Base-by-base conservation (phyloP, 2,888 invertebrate species). In the Linnaemya tessellans region DNA sequence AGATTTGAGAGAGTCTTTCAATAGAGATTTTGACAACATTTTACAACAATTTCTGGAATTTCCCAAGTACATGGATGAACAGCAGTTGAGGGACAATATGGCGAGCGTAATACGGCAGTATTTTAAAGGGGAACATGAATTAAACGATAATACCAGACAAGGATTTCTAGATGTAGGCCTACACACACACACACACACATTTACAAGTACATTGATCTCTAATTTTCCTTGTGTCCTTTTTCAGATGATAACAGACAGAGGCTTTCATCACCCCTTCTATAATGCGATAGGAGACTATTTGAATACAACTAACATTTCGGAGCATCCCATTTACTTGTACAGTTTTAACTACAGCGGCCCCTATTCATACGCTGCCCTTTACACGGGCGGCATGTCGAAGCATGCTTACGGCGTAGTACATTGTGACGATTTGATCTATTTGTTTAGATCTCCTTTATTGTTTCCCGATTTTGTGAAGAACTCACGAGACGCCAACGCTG, bases 401-500 rank as follows among this genome's bases (percentile, higher is more conserved):
- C 87, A 87, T 0, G 81, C 91, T 73, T 91, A 91, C 84, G 92
- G 92, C 11, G 92, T 93, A 0, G 92, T 93, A 0, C 94, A 94
- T 88, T 93, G 93, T 85, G 94, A 94, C 88, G 94, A 94, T 88
- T 88, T 94, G 20, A 90, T 94, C 58, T 94, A 94, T 87, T 89
- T 94, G 5, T 93, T 94, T 86, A 92, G 92, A 51, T 91, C 93
- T 46, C 93, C 93, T 0, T 80, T 89, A 38, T 64, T 94, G 1
- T 93, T 94, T 88, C 87, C 89, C 0, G 91, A 92, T 65, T 91
- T 93, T 54, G 87, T 88, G 5, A 87, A 86, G 8, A 86, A 89
- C 54, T 91, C 92, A 0, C 88, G 85, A 0, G 93, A 93, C 79
- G 89, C 92, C 0, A 80, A 88, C 58, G 90, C 93, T 49, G 91